Evolutionary conservation across 2,888 invertebrate species (phyloP).

Genomic region (Philaethria dido): DNA sequence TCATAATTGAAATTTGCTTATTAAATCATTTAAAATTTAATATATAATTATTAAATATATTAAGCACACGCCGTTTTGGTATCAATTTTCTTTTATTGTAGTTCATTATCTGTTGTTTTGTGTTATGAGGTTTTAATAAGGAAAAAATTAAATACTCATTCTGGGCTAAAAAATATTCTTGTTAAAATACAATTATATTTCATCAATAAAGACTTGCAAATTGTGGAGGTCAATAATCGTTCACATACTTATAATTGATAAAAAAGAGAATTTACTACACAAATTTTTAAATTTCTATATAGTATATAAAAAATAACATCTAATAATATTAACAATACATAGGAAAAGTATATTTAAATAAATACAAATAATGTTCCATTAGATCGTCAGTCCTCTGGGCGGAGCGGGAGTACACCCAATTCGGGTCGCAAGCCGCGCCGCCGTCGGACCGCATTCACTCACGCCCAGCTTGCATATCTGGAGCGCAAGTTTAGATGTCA

Average conservation of each 20-base stretch:
- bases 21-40: slow-evolving; percentile 14
- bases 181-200: neutral
- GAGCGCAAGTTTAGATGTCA: slow-evolving; percentile 96
- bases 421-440: slow-evolving; percentile 91
- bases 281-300: too few relatives aligned
- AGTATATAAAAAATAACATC: too few relatives aligned
- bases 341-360: neutral
- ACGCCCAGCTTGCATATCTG: slow-evolving; percentile 95
- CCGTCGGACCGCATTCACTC: slow-evolving; percentile 95
- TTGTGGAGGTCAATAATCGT: too few relatives aligned
- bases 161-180: neutral
- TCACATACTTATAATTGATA: too few relatives aligned
- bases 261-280: too few relatives aligned
- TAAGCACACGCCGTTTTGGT: neutral
- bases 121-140: neutral
- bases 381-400: slow-evolving; percentile 60
- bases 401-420: slow-evolving; percentile 56
- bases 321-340: too few relatives aligned
- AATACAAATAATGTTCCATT: neutral
- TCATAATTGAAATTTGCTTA: slow-evolving; percentile 8
- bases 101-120: neutral
- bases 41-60: neutral
- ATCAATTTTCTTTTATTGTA: slow-evolving; percentile 10
- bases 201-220: neutral
- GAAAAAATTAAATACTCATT: slow-evolving; percentile 7